Conservation (phyloP, 2,113 vertebrate genomes). For the Hemiscyllium ocellatum region DNA sequence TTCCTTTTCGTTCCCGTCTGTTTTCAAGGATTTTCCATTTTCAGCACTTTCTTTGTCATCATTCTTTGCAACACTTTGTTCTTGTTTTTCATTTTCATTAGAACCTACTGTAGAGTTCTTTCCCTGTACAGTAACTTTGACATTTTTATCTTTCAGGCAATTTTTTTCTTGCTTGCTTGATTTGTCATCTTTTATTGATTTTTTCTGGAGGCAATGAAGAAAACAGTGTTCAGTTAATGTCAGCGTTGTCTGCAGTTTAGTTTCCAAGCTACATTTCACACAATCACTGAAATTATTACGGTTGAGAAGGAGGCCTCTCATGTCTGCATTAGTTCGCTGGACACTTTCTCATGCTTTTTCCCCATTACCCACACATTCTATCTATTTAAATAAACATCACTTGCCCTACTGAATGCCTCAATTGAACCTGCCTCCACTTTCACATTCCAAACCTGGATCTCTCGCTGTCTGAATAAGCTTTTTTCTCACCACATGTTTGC, state of each 20-base stretch:
- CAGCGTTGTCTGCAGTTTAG: not conserved
- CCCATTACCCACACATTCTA: too few species aligned
- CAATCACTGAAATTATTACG: too few species aligned
- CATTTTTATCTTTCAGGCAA: slow-evolving; percentile 11
- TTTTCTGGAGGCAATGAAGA: slow-evolving; percentile 8
- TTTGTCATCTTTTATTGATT: slow-evolving; percentile 31
- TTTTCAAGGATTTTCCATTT: not conserved
- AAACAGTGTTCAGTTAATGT: not conserved
- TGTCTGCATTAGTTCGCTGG: too few species aligned
- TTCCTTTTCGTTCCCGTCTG: not conserved
- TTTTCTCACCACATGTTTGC: too few species aligned
- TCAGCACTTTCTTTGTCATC: slow-evolving; percentile 20
- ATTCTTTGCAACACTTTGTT: not conserved
- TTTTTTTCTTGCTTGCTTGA: slow-evolving; percentile 23
- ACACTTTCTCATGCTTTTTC: too few species aligned
- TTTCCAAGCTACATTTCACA: not conserved
- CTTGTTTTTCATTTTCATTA: not conserved
- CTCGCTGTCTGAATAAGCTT: too few species aligned
- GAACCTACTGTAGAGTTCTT: not conserved
- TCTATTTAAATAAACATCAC: too few species aligned
- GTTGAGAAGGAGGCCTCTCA: too few species aligned
- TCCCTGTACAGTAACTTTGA: not conserved
- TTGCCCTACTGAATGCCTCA: too few species aligned
- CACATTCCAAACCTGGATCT: too few species aligned
- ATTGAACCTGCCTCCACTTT: too few species aligned